Base-by-base conservation (phyloP, 2,888 invertebrate genomes). In the Eudasyphora cyanicolor region DNA sequence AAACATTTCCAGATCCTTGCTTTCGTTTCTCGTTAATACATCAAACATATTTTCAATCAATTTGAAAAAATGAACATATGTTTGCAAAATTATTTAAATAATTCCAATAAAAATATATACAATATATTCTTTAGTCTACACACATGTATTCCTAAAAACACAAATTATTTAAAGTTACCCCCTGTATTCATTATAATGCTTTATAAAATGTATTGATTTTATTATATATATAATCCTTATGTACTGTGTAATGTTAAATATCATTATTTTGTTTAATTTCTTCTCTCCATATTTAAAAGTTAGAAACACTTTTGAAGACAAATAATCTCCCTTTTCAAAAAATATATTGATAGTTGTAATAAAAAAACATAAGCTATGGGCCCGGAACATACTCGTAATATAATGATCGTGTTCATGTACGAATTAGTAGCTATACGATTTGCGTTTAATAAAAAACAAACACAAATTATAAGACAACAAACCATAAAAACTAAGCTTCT, bases 51-150 rank as follows among this genome's bases (percentile, higher is more conserved):
- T 45, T 73, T 76, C 35, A 10, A 29, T 38, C 73, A 83, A 79
- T 79, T 80, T 75, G 51, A 27, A 57, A 83, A 80, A 79, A 77
- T 80, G 81, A 62, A 32, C 64, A 60, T 57, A 75, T 71, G 70
- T 75, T 32, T 78, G 60, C 64, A 32, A 79, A 62, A 6, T 19
- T 69, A 79, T 67, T 29, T n/a, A n/a, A 67, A 67, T 76, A 78
- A 78, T 84, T 81, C 78, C 77, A 80, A 79, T 78, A 78, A 38
- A 24, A 67, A 78, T 84, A 80, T 76, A 80, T 69, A 69, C 70
- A 82, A 78, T 82, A 78, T 76, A 75, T 62, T 62, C 38, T 69
- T 35, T 42, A 69, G 19, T 64, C 38, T 64, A 64, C 42, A 27
- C 12, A 71, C 17, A 82, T 79, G 67, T 62, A 77, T 81, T 69